These are phyloP conservation scores for Byasa hedistus DNA, from an alignment of 2,888 invertebrate genomes.

Conservation along the genomic window DNA sequence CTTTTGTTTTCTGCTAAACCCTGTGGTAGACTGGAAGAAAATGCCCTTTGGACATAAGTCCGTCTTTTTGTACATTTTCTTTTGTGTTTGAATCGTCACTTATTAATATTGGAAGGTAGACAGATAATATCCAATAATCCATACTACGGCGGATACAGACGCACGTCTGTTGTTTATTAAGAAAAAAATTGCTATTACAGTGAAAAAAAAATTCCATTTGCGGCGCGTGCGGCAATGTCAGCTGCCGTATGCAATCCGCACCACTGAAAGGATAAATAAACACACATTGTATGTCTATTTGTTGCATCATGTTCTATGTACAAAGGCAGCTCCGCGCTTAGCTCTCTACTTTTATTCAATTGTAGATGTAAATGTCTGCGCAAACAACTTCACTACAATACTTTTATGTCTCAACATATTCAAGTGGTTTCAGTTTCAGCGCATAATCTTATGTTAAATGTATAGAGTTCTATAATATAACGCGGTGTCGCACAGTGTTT, in stretches of 20 bases:
- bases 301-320: constrained; percentile 8
- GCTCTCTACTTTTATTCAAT: constrained; percentile 10
- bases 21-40: too few relatives aligned
- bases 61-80: too few relatives aligned
- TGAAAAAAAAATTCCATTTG: constrained; percentile 19
- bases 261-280: constrained; percentile 25
- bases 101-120: neutral
- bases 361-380: constrained; percentile 9
- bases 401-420: constrained; percentile 10
- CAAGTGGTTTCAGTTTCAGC: neutral
- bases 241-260: constrained; percentile 19
- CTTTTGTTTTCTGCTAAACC: too few relatives aligned
- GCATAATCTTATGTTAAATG: neutral
- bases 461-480: neutral
- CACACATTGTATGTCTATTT: constrained; percentile 23
- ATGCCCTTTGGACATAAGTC: too few relatives aligned
- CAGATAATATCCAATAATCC: neutral
- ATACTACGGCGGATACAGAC: neutral
- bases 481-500: neutral
- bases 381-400: constrained; percentile 10
- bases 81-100: neutral
- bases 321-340: constrained; percentile 3
- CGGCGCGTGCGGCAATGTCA: constrained; percentile 10
- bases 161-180: constrained; percentile 3
- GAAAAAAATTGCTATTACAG: constrained; percentile 16